phyloP scores from a whole-genome alignment of 2,113 vertebrate species.

The Alligator mississippiensis region DNA sequence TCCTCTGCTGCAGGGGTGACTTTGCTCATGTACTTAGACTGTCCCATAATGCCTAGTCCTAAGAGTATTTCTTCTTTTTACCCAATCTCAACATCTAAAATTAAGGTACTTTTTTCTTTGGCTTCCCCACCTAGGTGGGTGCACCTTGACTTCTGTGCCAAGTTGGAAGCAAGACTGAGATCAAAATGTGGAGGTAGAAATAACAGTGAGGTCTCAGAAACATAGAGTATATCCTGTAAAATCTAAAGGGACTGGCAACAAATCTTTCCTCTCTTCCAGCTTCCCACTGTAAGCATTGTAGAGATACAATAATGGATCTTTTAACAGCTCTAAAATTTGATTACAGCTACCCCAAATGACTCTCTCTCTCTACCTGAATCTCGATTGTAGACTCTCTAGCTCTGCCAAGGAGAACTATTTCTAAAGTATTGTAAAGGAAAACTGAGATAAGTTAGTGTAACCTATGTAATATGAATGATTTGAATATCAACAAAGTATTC shows the following conservation, averaged over 20 bases:
- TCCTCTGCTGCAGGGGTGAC: no score
- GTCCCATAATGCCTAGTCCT: no score
- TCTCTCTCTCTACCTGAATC: neutral
- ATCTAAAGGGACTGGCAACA: neutral
- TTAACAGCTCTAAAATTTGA: neutral
- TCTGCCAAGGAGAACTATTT: neutral
- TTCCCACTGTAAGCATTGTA: neutral
- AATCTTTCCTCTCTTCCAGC: neutral
- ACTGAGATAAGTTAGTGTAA: neutral
- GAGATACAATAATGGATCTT: neutral
- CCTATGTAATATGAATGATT: neutral
- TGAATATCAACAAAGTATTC: neutral
- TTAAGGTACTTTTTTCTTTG: neutral
- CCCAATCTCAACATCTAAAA: neutral
- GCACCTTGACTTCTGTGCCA: neutral
- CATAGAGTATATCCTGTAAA: neutral
- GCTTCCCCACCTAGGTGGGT: no score
- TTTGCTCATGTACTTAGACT: no score
- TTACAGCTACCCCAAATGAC: neutral
- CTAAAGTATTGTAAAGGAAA: neutral
- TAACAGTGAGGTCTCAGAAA: neutral
- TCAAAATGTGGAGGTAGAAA: neutral
- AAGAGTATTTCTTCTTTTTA: neutral
- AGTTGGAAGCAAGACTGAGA: neutral
- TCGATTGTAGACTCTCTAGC: neutral